phyloP scores from a whole-genome alignment of 2,797 vertebrate genomes.

The Heliangelus exortis region DNA sequence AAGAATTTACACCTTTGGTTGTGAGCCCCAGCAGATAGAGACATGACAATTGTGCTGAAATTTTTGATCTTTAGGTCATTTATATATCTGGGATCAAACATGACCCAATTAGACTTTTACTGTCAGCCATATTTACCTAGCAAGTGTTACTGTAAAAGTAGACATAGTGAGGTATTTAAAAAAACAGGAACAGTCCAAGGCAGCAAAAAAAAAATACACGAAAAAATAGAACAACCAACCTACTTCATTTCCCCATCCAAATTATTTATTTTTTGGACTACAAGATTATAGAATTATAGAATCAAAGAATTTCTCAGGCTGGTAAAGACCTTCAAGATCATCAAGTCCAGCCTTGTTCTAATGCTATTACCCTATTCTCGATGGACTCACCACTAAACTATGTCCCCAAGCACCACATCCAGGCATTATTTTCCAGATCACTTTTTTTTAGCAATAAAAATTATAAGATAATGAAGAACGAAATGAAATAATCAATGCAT shows the following conservation, averaged over 20 bases:
- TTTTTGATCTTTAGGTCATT: not conserved
- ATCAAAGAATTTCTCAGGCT: too few relatives aligned
- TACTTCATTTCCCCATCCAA: not conserved
- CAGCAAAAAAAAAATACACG: not conserved
- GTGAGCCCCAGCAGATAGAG: not conserved
- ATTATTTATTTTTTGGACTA: not conserved
- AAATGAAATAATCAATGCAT: not conserved
- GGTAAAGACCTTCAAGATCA: too few relatives aligned
- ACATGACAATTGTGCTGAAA: not conserved
- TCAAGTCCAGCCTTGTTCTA: too few relatives aligned
- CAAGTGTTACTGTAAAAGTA: not conserved
- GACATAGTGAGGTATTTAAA: not conserved
- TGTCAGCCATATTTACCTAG: not conserved
- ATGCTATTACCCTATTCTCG: too few relatives aligned
- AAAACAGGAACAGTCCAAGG: not conserved
- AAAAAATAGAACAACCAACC: not conserved
- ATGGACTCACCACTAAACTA: too few relatives aligned
- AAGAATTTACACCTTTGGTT: not conserved
- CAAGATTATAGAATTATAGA: too few relatives aligned
- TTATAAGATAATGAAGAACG: not conserved
- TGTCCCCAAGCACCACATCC: too few relatives aligned
- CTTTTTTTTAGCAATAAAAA: not conserved
- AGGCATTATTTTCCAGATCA: not conserved
- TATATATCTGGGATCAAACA: not conserved
- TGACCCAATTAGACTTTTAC: not conserved